phyloP scores from a whole-genome alignment of 2,113 vertebrate species.

The Pycnonotus jocosus region DNA sequence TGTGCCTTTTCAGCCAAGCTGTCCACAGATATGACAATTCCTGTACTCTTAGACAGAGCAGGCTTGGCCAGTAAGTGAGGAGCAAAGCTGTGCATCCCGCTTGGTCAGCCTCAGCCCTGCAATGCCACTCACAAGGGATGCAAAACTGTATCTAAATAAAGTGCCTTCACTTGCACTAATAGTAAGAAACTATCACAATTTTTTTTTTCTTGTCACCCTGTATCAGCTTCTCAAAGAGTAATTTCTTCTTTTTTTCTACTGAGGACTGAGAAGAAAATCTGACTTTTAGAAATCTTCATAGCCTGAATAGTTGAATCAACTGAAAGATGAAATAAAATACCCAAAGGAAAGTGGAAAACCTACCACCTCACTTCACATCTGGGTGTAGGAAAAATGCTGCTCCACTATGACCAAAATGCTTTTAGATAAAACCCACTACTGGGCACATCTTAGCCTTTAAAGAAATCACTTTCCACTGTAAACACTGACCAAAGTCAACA shows the following conservation, averaged over 20 bases:
- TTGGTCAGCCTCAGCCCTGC: not conserved
- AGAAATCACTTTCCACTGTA: not conserved
- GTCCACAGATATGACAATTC: not conserved
- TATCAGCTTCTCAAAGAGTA: not conserved
- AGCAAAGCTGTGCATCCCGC: not conserved
- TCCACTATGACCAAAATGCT: not conserved
- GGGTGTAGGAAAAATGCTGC: not conserved
- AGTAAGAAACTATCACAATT: not conserved
- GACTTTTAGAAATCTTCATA: not conserved
- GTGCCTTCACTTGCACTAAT: not conserved
- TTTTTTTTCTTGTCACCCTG: not conserved
- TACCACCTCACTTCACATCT: not conserved
- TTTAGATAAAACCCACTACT: not conserved
- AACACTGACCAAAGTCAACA: not conserved
- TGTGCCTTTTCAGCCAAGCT: fast-evolving
- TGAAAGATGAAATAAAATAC: not conserved
- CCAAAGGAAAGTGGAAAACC: not conserved
- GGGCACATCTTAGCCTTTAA: not conserved
- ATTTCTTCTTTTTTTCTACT: not conserved
- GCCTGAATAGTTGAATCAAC: not conserved
- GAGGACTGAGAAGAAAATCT: not conserved
- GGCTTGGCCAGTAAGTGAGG: not conserved
- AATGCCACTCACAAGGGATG: not conserved
- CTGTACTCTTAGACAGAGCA: not conserved
- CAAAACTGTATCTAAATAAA: not conserved